Base-by-base conservation (phyloP, 2,888 invertebrate genomes). In the Tenthredo distinguenda region DNA sequence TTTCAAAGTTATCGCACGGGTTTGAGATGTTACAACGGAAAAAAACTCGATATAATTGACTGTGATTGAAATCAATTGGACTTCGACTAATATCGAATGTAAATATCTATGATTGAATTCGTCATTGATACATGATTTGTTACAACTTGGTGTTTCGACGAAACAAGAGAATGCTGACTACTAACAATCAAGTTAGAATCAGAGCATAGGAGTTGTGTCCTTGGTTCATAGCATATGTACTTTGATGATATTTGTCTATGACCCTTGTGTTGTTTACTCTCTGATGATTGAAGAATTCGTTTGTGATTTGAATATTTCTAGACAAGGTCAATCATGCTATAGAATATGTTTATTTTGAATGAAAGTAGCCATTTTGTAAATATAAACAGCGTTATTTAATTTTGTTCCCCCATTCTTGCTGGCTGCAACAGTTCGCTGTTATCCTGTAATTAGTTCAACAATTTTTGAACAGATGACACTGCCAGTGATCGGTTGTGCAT, bases 11-110 rank as follows among this genome's bases (percentile, higher is more conserved):
- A 81, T 58, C 40, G 12, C 18, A 3, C 9, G 10, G 40, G 34
- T n/a, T 62, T 81, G 6, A 58, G 37, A n/a, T 81, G 37, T 7
- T 81, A 81, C 40, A 81, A 81, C n/a, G 79, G 79, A 12, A 3
- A 81, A 62, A 81, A 58, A 9, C 6, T 62, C 26, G 62, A 81
- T 40, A 21, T 58, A 12, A 62, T 81, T 81, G 37, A 58, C 79
- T 81, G 79, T 62, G 79, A 81, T 37, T 81, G n/a, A 81, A 21
- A 37, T n/a, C 9, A 37, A 72, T 21, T n/a, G 37, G 12, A 72
- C 72, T 37, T 21, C 1, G n/a, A 37, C 15, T 40, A 10, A 43
- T 68, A 15, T 68, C 31, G 26, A 26, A 26, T 34, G 10, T 40
- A 1, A 40, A 40, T 40, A 40, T 72, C 2, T 21, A 40, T 6